These are phyloP conservation scores for Lasioglossum malachurum DNA, from an alignment of 2,888 invertebrate species.

Conservation along the genomic window DNA sequence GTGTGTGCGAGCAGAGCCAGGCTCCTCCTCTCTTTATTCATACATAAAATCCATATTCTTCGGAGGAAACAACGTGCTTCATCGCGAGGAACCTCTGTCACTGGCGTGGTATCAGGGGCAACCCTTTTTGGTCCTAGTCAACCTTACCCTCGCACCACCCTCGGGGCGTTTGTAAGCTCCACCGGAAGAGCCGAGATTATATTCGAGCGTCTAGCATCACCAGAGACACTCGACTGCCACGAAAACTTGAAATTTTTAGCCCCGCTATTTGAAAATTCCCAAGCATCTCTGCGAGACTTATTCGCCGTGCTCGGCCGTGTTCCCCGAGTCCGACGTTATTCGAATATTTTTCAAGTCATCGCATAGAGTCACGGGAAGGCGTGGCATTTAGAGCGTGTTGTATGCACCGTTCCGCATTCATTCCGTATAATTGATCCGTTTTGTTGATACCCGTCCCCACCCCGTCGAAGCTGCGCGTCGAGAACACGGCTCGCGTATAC, in stretches of 20 bases:
- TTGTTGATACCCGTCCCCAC: background rate
- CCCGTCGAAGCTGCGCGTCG: background rate
- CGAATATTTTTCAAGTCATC: slow-evolving; percentile 8
- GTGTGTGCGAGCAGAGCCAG: slow-evolving; percentile 18
- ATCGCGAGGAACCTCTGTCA: slow-evolving; percentile 74
- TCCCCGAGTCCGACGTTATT: background rate
- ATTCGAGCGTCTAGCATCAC: slow-evolving; percentile 40
- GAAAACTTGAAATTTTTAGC: slow-evolving; percentile 50
- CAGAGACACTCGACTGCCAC: slow-evolving; percentile 29
- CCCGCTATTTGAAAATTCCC: slow-evolving; percentile 37
- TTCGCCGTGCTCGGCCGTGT: background rate
- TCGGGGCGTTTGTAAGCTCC: slow-evolving; percentile 57
- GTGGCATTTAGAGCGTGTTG: background rate
- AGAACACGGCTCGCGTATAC: background rate
- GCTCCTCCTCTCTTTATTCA: slow-evolving; percentile 71
- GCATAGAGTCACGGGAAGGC: background rate
- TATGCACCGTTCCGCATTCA: background rate
- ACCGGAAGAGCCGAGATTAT: slow-evolving; percentile 44
- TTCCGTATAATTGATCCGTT: slow-evolving; percentile 3
- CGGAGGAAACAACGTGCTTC: slow-evolving; percentile 78
- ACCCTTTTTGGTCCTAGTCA: slow-evolving; percentile 73
- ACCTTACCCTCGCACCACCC: slow-evolving; percentile 60
- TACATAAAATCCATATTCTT: slow-evolving; percentile 82
- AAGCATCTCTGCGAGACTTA: background rate
- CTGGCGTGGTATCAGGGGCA: slow-evolving; percentile 66